A percentile compares a stretch with the other conserved stretches of the same genome.
These are phyloP conservation scores for Ophion obscuratus DNA, from an alignment of 2,888 invertebrate genomes.

Conservation along the genomic window DNA sequence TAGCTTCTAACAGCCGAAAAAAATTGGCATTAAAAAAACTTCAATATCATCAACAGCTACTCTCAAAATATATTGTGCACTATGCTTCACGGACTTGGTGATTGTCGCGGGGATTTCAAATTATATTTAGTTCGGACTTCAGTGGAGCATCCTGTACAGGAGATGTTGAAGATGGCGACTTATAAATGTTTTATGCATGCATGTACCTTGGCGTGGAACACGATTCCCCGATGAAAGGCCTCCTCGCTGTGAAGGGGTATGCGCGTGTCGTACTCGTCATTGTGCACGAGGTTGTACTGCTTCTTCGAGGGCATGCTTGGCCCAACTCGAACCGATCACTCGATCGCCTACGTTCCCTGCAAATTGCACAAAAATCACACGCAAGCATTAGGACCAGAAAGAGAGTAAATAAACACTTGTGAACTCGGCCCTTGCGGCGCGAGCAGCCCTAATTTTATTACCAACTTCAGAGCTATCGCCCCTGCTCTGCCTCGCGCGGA, in stretches of 20 bases:
- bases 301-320: conserved; percentile 94
- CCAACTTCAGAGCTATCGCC: too few relatives aligned
- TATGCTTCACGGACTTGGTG: too few relatives aligned
- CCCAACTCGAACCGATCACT: conserved; percentile 80
- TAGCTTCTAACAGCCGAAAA: too few relatives aligned
- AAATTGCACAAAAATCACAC: conserved; percentile 58
- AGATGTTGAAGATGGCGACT: too few relatives aligned
- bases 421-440: too few relatives aligned
- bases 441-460: too few relatives aligned
- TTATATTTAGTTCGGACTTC: too few relatives aligned
- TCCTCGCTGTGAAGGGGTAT: conserved; percentile 99
- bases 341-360: conserved; percentile 80
- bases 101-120: neutral
- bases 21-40: too few relatives aligned
- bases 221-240: conserved; percentile 98
- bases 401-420: neutral
- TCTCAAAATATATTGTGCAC: too few relatives aligned
- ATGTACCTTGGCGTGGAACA: conserved; percentile 98
- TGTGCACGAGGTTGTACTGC: conserved; percentile 97
- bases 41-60: too few relatives aligned
- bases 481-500: too few relatives aligned
- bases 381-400: neutral
- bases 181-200: neutral
- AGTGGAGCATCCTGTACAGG: neutral
- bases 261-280: conserved; percentile 97